Evolutionary conservation across 2,113 vertebrate genomes (phyloP).

Genomic region (Panthera leo): DNA sequence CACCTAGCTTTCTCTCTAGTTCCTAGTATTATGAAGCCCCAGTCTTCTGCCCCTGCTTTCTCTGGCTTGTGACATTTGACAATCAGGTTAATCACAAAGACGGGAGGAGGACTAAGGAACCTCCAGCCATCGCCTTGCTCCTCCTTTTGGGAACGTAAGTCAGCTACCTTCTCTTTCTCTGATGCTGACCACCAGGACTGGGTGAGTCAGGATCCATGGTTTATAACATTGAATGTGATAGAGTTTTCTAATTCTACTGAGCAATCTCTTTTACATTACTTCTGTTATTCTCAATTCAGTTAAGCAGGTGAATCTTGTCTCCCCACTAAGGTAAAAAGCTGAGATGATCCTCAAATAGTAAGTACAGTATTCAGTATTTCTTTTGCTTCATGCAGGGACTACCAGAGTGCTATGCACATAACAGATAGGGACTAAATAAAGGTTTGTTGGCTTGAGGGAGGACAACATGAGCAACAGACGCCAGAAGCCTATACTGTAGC

Average conservation of each 20-base stretch:
- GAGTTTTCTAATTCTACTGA: background rate
- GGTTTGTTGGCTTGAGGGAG: background rate
- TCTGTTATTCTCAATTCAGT: background rate
- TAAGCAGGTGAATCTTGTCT: background rate
- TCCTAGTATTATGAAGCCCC: background rate
- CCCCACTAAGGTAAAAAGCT: background rate
- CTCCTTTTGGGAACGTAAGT: background rate
- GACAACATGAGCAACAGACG: background rate
- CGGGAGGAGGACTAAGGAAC: background rate
- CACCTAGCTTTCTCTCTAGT: background rate
- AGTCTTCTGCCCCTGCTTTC: background rate
- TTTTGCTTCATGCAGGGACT: background rate
- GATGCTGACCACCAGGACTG: background rate
- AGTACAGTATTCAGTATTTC: background rate
- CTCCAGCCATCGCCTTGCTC: background rate
- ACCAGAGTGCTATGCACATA: background rate
- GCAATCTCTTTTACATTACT: background rate
- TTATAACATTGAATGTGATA: background rate
- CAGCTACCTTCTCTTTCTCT: background rate
- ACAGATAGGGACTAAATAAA: background rate
- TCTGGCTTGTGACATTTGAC: background rate
- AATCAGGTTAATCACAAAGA: background rate
- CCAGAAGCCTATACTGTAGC: background rate
- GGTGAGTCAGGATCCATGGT: background rate
- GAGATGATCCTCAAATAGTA: background rate